These are phyloP conservation scores for Poecilia wingei DNA, from an alignment of 2,797 vertebrate species.

Conservation along the genomic window DNA sequence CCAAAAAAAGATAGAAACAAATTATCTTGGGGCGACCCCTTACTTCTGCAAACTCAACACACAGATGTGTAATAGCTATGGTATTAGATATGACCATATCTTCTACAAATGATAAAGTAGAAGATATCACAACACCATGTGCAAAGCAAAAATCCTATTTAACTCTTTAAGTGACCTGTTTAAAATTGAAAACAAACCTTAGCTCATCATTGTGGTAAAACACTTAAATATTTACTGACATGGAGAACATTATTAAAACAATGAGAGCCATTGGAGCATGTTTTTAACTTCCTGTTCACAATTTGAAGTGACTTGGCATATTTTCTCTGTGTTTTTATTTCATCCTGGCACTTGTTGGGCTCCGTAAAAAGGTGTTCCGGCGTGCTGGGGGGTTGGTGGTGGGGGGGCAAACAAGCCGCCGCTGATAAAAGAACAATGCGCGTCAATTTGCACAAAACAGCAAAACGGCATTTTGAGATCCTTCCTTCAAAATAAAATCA, in stretches of 20 bases:
- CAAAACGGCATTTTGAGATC: neutral
- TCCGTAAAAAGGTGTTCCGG: slow-evolving; percentile 82
- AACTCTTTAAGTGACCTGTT: neutral
- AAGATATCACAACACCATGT: neutral
- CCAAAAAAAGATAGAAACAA: neutral
- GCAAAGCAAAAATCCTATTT: neutral
- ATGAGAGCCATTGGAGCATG: neutral
- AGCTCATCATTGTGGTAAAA: neutral
- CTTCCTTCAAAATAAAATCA: slow-evolving; percentile 44
- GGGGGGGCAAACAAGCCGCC: slow-evolving; percentile 61
- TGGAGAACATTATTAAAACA: neutral
- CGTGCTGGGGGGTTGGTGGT: slow-evolving; percentile 1
- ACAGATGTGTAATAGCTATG: neutral
- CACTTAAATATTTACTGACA: neutral
- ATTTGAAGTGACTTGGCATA: neutral
- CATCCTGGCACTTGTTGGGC: slow-evolving; percentile 2
- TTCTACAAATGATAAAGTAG: neutral
- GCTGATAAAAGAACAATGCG: slow-evolving; percentile 65
- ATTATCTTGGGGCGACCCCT: neutral
- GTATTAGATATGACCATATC: too few relatives aligned
- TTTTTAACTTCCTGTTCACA: neutral
- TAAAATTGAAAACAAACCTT: neutral
- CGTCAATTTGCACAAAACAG: slow-evolving; percentile 28
- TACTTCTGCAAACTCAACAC: neutral
- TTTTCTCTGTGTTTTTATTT: neutral